phyloP scores from a whole-genome alignment of 2,113 vertebrate species.

The Terrapene triunguis region DNA sequence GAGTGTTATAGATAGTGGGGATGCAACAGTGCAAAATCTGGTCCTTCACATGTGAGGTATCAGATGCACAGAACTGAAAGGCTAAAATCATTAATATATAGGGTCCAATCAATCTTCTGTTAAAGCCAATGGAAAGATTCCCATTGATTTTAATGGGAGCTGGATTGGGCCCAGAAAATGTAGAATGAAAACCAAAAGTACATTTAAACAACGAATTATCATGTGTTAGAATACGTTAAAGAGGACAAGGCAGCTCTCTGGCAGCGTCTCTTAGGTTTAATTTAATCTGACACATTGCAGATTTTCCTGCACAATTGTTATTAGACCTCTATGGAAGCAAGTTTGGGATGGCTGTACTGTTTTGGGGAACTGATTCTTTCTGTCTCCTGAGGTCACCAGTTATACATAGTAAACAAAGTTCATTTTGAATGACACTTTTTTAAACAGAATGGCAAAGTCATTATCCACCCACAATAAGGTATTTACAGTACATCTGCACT shows the following conservation, averaged over 20 bases:
- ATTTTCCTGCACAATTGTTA: neutral
- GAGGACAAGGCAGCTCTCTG: neutral
- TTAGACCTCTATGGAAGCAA: neutral
- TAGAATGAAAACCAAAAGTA: neutral
- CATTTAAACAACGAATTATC: neutral
- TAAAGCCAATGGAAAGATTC: neutral
- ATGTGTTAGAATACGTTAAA: neutral
- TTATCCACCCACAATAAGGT: neutral
- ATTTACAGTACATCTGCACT: neutral
- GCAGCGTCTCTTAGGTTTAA: neutral
- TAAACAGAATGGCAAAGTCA: neutral
- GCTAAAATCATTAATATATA: neutral
- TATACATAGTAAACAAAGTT: neutral
- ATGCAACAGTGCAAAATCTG: neutral
- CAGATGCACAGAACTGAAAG: neutral
- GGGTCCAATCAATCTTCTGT: neutral
- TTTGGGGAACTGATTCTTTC: neutral
- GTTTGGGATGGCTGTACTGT: neutral
- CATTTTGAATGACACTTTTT: neutral
- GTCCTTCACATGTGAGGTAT: neutral
- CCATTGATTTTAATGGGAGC: neutral
- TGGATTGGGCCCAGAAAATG: neutral
- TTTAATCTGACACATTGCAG: neutral
- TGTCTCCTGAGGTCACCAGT: neutral
- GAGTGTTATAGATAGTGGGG: neutral